Evolutionary conservation across 2,888 invertebrate species (phyloP).

Genomic region (Nomada hirtipes): DNA sequence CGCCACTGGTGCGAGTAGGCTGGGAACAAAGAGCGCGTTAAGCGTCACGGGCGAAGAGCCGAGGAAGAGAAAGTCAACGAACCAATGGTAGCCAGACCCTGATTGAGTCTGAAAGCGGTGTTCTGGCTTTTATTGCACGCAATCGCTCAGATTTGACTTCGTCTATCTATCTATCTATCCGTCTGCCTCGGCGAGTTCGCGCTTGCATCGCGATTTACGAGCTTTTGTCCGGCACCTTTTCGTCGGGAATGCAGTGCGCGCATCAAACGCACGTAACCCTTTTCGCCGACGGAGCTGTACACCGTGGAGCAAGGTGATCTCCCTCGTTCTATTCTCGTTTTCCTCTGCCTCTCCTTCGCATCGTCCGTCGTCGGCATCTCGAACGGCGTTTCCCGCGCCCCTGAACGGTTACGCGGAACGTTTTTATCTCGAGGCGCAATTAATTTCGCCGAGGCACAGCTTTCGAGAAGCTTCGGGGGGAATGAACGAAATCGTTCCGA

Average conservation of each 20-base stretch:
- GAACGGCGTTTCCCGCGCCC: no score
- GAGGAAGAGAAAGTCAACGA: conserved; percentile 71
- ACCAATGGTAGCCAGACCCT: conserved; percentile 59
- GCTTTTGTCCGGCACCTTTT: conserved; percentile 61
- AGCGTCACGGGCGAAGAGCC: conserved; percentile 64
- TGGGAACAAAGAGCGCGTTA: conserved; percentile 59
- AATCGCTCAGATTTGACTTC: conserved; percentile 61
- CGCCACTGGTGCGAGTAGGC: neutral
- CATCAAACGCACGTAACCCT: conserved; percentile 31
- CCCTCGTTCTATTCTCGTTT: neutral
- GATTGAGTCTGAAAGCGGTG: conserved; percentile 67
- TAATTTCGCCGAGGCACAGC: no score
- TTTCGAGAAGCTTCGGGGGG: neutral
- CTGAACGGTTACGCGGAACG: no score
- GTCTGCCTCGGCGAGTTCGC: neutral
- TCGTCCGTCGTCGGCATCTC: neutral
- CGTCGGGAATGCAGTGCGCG: conserved; percentile 47
- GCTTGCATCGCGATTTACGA: conserved; percentile 56
- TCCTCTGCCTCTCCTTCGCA: neutral
- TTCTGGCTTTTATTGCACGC: conserved; percentile 67
- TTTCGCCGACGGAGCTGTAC: conserved; percentile 4
- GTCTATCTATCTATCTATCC: neutral
- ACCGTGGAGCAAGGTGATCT: neutral
- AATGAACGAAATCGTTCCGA: neutral
- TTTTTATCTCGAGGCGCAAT: no score